Base-by-base conservation (phyloP, 2,797 vertebrate genomes). In the Astyanax mexicanus region DNA sequence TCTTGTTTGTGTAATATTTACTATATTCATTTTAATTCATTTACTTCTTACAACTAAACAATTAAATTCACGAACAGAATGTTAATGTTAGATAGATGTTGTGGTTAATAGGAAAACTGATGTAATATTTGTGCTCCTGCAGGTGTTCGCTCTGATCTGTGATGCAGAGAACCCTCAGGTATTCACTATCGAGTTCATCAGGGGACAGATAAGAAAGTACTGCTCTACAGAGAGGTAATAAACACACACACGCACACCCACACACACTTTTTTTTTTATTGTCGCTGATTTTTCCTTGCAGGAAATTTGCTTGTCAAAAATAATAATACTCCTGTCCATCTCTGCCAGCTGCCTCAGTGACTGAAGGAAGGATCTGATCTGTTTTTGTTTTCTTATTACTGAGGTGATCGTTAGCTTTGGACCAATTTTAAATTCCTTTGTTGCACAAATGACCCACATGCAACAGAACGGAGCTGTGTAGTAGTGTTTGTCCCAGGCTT, bases 71-170 rank as follows among this genome's bases (percentile, higher is more conserved):
- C n/a, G n/a, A n/a, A n/a, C n/a, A n/a, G n/a, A n/a, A n/a, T n/a
- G n/a, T n/a, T n/a, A n/a, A n/a, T n/a, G n/a, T n/a, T n/a, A n/a
- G n/a, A n/a, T n/a, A n/a, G n/a, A n/a, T n/a, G n/a, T n/a, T n/a
- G n/a, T n/a, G n/a, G n/a, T n/a, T n/a, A n/a, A n/a, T n/a, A 67
- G n/a, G n/a, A n/a, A 27, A 23, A 6, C 13, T 27, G 25, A 17
- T 47, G 12, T 49, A 58, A 7, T 69, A 57, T 0, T 58, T 72
- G 23, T 75, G 23, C 49, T 19, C 52, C 69, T 84, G 67, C 89
- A 99, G 98, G 95, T 99, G 51, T 99, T 99, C 92, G 96, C 98
- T 55, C 95, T 99, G 85, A 95, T 99, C 75, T 98, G 95, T 87
- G 97, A 99, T 77, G 88, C 89, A 69, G 97, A 98, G 88, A 99